Conservation (phyloP, 2,888 invertebrate species). For the Ditula angustiorana region DNA sequence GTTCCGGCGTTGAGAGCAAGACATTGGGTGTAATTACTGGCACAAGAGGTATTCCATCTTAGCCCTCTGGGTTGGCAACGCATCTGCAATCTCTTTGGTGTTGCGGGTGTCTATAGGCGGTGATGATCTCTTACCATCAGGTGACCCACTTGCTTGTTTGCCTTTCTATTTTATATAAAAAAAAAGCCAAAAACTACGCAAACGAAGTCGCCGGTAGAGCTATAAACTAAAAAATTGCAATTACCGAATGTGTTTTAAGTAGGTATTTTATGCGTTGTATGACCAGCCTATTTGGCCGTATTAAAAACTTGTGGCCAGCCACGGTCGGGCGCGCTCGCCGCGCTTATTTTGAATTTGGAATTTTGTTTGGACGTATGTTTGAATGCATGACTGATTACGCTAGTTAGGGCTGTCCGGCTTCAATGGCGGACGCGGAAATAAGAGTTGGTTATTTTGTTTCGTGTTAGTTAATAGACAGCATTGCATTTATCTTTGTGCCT, state of each 20-base stretch:
- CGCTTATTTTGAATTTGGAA: slow-evolving; percentile 75
- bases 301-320: slow-evolving; percentile 84
- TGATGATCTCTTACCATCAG: too few species aligned
- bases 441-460: slow-evolving; percentile 26
- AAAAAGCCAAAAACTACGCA: too few species aligned
- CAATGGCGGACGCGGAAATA: slow-evolving; percentile 33
- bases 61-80: too few species aligned
- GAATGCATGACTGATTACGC: slow-evolving; percentile 62
- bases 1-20: too few species aligned
- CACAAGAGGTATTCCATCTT: too few species aligned
- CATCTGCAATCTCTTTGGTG: too few species aligned
- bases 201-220: too few species aligned
- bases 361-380: slow-evolving; percentile 72
- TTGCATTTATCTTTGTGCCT: too few species aligned
- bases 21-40: too few species aligned
- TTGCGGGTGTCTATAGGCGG: too few species aligned
- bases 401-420: slow-evolving; percentile 40
- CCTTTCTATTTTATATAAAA: too few species aligned
- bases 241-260: slow-evolving; percentile 3
- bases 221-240: slow-evolving; percentile 11
- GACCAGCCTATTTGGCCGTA: slow-evolving; percentile 77
- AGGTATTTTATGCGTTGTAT: slow-evolving; percentile 7
- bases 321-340: slow-evolving; percentile 58
- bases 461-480: slow-evolving; percentile 20
- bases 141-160: too few species aligned